Conservation (phyloP, 2,113 vertebrate species). For the Ciconia maguari region DNA sequence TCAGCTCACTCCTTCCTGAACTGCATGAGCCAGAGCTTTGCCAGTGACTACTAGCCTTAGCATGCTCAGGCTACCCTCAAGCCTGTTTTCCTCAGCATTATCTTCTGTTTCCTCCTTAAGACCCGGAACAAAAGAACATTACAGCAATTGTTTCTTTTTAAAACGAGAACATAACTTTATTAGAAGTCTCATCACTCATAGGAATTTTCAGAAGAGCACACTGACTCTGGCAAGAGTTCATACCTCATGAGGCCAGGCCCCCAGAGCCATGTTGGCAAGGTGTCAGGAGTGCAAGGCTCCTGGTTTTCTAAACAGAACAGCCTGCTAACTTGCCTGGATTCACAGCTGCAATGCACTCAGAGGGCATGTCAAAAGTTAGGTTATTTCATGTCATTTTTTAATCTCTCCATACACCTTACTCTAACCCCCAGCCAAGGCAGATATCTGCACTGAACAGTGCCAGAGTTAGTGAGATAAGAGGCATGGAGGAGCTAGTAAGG, state of each 20-base stretch:
- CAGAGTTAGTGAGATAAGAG: not conserved
- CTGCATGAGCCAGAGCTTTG: not conserved
- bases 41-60: not conserved
- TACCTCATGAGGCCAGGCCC: not conserved
- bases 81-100: not conserved
- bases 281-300: not conserved
- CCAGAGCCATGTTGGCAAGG: not conserved
- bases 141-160: not conserved
- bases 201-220: not conserved
- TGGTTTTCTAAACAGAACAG: not conserved
- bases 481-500: not conserved
- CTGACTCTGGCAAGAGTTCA: not conserved
- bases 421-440: not conserved
- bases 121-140: not conserved
- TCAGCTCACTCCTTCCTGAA: not conserved
- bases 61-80: not conserved
- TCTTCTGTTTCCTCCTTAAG: not conserved
- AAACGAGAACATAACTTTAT: constrained; percentile 25
- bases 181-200: not conserved
- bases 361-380: not conserved
- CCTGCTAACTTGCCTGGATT: not conserved
- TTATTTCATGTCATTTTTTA: not conserved
- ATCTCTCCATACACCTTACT: not conserved
- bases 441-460: not conserved
- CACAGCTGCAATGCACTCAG: not conserved